Evolutionary conservation across 23 tunicate genomes (phyloP).

Genomic region (Clavelina lepadiformis): DNA sequence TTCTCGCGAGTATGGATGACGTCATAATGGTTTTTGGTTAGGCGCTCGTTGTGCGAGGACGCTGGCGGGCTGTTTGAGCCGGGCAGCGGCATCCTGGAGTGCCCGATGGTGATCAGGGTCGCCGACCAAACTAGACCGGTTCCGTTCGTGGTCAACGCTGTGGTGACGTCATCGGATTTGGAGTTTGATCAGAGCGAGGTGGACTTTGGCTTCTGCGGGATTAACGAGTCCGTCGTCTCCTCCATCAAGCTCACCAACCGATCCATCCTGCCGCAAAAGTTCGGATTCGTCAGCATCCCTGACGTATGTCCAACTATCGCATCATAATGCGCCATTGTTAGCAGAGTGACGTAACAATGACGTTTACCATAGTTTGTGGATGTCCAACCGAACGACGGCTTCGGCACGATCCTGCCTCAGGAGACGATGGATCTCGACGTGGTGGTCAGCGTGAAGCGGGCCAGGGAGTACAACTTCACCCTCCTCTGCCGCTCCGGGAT

Average conservation of each 20-base stretch:
- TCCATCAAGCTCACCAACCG: slow-evolving; percentile 64
- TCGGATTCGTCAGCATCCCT: slow-evolving; percentile 75
- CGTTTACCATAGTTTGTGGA: slow-evolving; percentile 94
- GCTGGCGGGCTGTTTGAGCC: slow-evolving; percentile 77
- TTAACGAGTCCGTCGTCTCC: slow-evolving; percentile 62
- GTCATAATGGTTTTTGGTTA: slow-evolving; percentile 8
- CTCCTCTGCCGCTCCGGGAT: slow-evolving; percentile 57
- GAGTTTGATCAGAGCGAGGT: slow-evolving; percentile 52
- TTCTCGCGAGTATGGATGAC: not conserved
- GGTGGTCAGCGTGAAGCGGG: slow-evolving; percentile 68
- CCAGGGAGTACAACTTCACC: slow-evolving; percentile 65
- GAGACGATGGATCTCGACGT: slow-evolving; percentile 79
- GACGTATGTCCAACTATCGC: slow-evolving; percentile 83
- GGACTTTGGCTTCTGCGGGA: slow-evolving; percentile 80
- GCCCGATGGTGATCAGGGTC: slow-evolving; percentile 76
- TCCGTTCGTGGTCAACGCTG: slow-evolving; percentile 70
- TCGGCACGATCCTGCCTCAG: slow-evolving; percentile 81
- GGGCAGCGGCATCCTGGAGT: slow-evolving; percentile 69
- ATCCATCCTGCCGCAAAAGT: slow-evolving; percentile 80
- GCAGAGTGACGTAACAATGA: not conserved
- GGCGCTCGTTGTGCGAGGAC: slow-evolving; percentile 65
- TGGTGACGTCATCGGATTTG: slow-evolving; percentile 79
- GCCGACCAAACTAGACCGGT: slow-evolving; percentile 91
- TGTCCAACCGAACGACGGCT: slow-evolving; percentile 94
- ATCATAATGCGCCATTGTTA: not conserved